Evolutionary conservation across 2,888 invertebrate species (phyloP).

Genomic region (Prosapia bicincta): DNA sequence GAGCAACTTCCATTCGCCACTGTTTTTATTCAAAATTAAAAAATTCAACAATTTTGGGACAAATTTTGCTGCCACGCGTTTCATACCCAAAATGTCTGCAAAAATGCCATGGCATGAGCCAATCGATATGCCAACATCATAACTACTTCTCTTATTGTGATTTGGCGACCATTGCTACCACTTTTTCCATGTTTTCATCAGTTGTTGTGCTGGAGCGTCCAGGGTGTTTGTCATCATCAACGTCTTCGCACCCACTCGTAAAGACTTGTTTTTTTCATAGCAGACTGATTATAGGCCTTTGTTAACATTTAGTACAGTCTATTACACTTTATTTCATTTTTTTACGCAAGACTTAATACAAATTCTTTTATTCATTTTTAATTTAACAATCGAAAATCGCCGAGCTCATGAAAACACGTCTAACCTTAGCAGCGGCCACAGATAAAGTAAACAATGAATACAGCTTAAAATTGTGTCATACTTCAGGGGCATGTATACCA

Average conservation of each 20-base stretch:
- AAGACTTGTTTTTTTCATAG: no score
- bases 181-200: slow-evolving; percentile 39
- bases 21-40: slow-evolving; percentile 28
- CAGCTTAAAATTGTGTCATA: no score
- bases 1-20: slow-evolving; percentile 32
- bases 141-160: slow-evolving; percentile 6
- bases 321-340: no score
- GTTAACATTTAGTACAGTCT: no score
- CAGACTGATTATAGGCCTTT: no score
- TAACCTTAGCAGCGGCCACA: no score
- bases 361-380: no score
- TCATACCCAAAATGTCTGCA: slow-evolving; percentile 31
- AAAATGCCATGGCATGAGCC: slow-evolving; percentile 32
- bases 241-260: neutral
- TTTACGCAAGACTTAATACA: no score
- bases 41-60: slow-evolving; percentile 32
- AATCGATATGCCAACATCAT: slow-evolving; percentile 30
- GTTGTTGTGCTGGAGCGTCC: slow-evolving; percentile 38
- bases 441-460: no score
- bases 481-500: no score
- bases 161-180: slow-evolving; percentile 32
- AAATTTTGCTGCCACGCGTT: slow-evolving; percentile 32
- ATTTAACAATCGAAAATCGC: no score
- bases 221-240: slow-evolving; percentile 31
- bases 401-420: no score